Conservation (phyloP, 2,888 invertebrate genomes). For the Thymelicus acteon region DNA sequence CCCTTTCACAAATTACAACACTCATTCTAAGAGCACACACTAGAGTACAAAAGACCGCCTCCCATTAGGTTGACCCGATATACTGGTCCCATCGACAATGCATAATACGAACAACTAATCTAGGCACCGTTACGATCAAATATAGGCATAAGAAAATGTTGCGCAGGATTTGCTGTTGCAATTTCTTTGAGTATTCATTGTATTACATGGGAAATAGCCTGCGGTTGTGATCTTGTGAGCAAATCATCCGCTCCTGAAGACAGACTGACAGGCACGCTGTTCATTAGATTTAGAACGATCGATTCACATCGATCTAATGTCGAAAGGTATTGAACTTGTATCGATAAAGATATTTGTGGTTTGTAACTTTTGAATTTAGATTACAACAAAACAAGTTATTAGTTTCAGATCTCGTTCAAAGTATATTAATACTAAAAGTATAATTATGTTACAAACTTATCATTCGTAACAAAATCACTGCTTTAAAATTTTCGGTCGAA, state of each 20-base stretch:
- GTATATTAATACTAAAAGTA: too few species aligned
- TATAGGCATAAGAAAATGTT: constrained; percentile 45
- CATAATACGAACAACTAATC: constrained; percentile 45
- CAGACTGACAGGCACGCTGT: constrained; percentile 28
- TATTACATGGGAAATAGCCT: constrained; percentile 40
- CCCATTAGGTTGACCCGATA: constrained; percentile 43
- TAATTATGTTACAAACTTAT: too few species aligned
- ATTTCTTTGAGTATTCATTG: constrained; percentile 45
- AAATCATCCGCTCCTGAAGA: constrained; percentile 32
- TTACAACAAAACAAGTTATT: neutral
- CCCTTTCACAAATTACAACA: constrained; percentile 18
- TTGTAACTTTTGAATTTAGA: neutral
- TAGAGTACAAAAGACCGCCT: constrained; percentile 40
- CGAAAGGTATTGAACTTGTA: neutral
- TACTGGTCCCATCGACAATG: constrained; percentile 42
- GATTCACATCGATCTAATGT: constrained; percentile 13
- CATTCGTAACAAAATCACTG: too few species aligned
- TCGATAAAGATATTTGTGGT: constrained; percentile 1
- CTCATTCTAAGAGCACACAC: neutral
- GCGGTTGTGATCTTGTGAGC: constrained; percentile 38
- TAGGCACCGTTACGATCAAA: constrained; percentile 49
- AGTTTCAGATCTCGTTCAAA: too few species aligned
- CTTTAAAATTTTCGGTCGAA: too few species aligned
- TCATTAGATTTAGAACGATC: constrained; percentile 16
- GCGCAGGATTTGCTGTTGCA: constrained; percentile 44